Evolutionary conservation across 2,888 invertebrate genomes (phyloP), one percentile per base, ranked within the genome.

Genomic region (Stenoptilia bipunctidactyla): DNA sequence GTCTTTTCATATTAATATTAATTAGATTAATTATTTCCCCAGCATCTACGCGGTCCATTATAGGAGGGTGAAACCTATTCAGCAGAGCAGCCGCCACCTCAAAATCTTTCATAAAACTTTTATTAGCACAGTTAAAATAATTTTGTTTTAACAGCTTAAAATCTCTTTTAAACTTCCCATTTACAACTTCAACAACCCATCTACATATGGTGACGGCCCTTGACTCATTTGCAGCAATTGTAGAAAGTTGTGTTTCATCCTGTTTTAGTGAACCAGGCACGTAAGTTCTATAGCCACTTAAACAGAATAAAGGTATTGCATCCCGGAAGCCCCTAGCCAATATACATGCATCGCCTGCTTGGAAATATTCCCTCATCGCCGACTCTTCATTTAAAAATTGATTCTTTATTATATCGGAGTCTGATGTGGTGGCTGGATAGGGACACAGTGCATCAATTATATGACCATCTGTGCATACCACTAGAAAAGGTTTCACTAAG

Each of bases 401-500:
- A 9, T 33, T n/a, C 12, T 40, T 41, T 38, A 50, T 41, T 30
- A 46, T 47, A n/a, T 34, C 27, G 10, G 46, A 45, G 42, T 47
- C 46, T 8, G 36, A 44, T 13, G 34, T 44, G 12, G 48, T 49
- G n/a, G 49, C 49, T 37, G 47, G 37, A 46, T 46, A 45, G n/a
- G 52, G 48, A n/a, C 49, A 46, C 15, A 40, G 37, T 8, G 45
- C 45, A 34, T 50, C 47, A 34, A 47, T 30, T 34, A 47, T 50
- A 40, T 51, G 44, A 30, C 49, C 51, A 46, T 51, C 46, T n/a
- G 37, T 39, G 13, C 48, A 45, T 8, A 47, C 45, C 13, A 54
- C 42, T 37, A n/a, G n/a, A n/a, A n/a, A n/a, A n/a, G n/a, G n/a
- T n/a, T n/a, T n/a, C n/a, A n/a, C n/a, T n/a, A n/a, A n/a, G n/a